Base-by-base conservation (phyloP, 2,113 vertebrate species). In the Eira barbara region DNA sequence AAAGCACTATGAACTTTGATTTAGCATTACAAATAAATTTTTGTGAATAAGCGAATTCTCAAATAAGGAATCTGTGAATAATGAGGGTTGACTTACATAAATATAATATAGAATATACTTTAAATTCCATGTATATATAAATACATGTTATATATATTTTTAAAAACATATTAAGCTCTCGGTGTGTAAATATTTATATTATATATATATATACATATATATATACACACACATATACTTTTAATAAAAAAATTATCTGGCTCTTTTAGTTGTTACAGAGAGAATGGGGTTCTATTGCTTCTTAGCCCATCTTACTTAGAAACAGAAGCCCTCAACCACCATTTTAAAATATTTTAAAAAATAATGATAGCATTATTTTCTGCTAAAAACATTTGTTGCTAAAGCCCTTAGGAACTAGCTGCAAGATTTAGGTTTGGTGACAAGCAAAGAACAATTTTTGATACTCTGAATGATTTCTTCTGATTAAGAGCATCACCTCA, bases 391-490 rank as follows among this genome's bases (percentile, higher is more conserved):
- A 65, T 82, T 63, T 74, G 49, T 63, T 91, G 21, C 42, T 85
- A 83, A 80, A 94, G 31, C 34, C 42, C 45, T 76, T 88, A 61
- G 25, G 61, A 94, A 65, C 49, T 59, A 92, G 36, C 14, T 55
- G 7, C 3, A 76, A 94, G 49, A 92, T 80, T 82, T 57, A 88
- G 11, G 74, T 95, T 65, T 94, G 76, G 13, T 10, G 27, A 76
- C 8, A 61, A 57, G 12, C 11, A 57, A 11, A 47, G 52, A 80
- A 91, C 17, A 74, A 47, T 59, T 88, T 88, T 52, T 76, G 21
- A 80, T 14, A 81, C 8, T 65, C 76, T 92, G 49, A 90, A 87
- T 92, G 55, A 69, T 95, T 87, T 91, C 59, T 95, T 95, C 27
- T 88, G 47, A 88, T 76, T 71, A 39, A 52, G 67, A 80, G 21